phyloP scores from a whole-genome alignment of 2,797 vertebrate genomes.

The Enteromius unitaeniatus region DNA sequence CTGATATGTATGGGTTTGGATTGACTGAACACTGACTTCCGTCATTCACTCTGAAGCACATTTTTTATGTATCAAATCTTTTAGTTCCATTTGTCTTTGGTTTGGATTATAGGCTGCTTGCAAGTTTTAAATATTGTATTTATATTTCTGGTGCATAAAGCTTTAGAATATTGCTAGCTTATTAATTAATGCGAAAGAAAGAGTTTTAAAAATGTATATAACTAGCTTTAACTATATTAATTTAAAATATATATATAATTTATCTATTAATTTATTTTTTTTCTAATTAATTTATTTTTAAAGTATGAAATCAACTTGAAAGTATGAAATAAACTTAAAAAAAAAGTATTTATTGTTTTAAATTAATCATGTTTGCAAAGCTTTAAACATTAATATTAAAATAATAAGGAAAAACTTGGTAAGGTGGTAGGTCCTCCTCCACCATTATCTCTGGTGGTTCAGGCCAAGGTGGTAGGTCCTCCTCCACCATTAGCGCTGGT shows the following conservation, averaged over 20 bases:
- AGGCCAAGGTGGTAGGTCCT: no score
- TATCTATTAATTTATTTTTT: no score
- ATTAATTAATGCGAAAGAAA: neutral
- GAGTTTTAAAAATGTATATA: neutral
- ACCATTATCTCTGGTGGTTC: no score
- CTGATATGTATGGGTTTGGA: neutral
- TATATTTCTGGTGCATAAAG: neutral
- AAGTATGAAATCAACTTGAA: no score
- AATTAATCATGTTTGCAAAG: neutral
- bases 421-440: no score
- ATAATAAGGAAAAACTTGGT: neutral
- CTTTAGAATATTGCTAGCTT: neutral
- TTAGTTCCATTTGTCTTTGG: neutral
- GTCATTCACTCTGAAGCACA: no score
- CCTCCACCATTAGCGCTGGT: no score
- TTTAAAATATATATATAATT: no score
- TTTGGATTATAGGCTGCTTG: neutral
- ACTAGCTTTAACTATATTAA: neutral
- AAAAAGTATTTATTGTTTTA: neutral
- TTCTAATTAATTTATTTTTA: no score
- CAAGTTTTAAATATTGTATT: no score
- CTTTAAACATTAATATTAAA: neutral
- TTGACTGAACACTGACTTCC: no score
- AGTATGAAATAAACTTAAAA: neutral
- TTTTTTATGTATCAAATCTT: neutral